Base-by-base conservation (phyloP, 2,113 vertebrate genomes). In the Aptenodytes forsteri region DNA sequence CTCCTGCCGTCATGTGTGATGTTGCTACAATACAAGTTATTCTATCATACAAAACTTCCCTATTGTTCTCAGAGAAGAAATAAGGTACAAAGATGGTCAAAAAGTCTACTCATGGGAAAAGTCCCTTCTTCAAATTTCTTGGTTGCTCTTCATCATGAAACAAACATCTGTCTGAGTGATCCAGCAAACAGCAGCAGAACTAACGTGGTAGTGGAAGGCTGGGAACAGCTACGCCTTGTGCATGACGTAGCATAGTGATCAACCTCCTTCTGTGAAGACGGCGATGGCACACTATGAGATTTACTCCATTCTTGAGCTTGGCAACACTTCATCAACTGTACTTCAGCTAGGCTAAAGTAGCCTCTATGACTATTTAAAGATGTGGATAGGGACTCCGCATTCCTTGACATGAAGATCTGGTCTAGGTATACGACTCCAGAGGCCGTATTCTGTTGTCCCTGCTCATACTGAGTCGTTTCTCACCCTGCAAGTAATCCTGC, bases 161-260 rank as follows among this genome's bases (percentile, higher is more conserved):
- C 7, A 38, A 62, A 16, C 5, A 12, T 9, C 42, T 38, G 7
- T 49, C 23, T n/a, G 34, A 76, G 27, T 1, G 34, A 69, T 38
- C 13, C 34, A 49, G 7, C 3, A 36, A 42, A n/a, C 7, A 52
- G 62, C 62, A 94, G 66, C 40, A 52, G 59, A 40, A 9, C 10
- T 13, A 5, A 21, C 0, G 0, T 5, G 30, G 40, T 7, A 29
- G 12, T 7, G 30, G 32, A 36, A 40, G 52, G 49, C 61, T 66
- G 64, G 72, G 72, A 58, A 16, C 15, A 89, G 59, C 32, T 66
- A 30, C 2, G 0, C 2, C 21, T n/a, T 10, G 3, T 9, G n/a
- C 16, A 4, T 1, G 5, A 32, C 0, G 0, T 1, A 46, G 50
- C 17, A 8, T 4, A 36, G 30, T 6, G 32, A 52, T 14, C 61